These are phyloP conservation scores for Eucidaris tribuloides DNA, from an alignment of 35 echinoderm and acorn worm genomes.

Conservation along the genomic window DNA sequence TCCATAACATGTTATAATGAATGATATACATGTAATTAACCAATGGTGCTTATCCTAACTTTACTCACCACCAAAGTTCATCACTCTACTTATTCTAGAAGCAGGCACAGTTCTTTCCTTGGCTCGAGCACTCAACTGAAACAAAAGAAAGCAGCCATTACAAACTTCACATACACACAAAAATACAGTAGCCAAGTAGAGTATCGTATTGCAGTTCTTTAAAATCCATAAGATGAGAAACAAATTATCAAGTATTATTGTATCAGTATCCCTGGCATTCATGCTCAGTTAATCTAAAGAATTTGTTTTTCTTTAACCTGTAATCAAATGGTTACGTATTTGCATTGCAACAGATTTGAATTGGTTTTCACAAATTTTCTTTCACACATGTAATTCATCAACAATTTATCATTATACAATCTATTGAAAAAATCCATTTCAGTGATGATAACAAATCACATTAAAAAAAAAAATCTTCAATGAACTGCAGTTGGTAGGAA, in stretches of 20 bases:
- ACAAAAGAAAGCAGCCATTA: background rate
- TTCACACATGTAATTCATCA: too few relatives aligned
- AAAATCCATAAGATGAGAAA: background rate
- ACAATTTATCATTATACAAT: too few relatives aligned
- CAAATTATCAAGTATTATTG: background rate
- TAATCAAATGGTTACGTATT: too few relatives aligned
- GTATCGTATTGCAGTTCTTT: background rate
- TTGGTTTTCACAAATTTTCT: too few relatives aligned
- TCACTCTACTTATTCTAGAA: conserved; percentile 67
- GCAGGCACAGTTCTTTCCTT: conserved; percentile 79
- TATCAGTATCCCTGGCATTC: background rate
- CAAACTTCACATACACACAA: background rate
- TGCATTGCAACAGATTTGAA: too few relatives aligned
- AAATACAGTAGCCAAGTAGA: background rate
- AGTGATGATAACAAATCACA: too few relatives aligned
- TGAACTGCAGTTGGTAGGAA: too few relatives aligned
- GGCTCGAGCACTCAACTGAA: conserved; percentile 77
- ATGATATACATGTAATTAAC: background rate
- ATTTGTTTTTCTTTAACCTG: background rate
- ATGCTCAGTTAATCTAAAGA: background rate
- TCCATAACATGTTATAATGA: background rate
- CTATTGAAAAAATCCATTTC: too few relatives aligned
- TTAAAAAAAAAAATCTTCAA: too few relatives aligned
- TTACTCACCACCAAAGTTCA: conserved; percentile 88
- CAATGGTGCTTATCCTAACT: background rate